Percentiles rank a stretch among this genome's conserved stretches.
Conservation (phyloP, 2,113 vertebrate genomes). For the Paradoxurus hermaphroditus region DNA sequence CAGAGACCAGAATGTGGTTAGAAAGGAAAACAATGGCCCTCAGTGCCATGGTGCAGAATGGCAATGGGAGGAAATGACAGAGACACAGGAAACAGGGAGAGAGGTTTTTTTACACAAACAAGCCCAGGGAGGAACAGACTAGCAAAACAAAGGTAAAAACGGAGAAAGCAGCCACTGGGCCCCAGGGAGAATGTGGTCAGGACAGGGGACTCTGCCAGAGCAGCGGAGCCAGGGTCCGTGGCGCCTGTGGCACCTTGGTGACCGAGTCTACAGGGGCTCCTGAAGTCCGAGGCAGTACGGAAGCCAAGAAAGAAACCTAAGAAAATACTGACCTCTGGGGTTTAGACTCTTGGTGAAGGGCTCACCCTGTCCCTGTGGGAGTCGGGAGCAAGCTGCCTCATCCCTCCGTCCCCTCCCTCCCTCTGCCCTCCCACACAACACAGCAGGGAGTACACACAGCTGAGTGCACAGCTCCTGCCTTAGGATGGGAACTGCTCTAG, state of each 20-base stretch:
- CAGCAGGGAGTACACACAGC: accelerated
- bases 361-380: neutral
- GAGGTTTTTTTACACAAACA: constrained; percentile 56
- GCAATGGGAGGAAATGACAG: constrained; percentile 74
- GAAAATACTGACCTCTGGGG: neutral
- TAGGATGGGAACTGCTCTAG: accelerated
- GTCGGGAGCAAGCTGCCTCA: neutral
- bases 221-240: neutral
- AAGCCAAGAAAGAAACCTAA: neutral
- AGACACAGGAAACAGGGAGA: constrained; percentile 82
- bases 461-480: accelerated
- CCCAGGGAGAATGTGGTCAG: neutral
- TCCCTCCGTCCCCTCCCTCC: accelerated
- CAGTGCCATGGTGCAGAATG: neutral
- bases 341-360: neutral
- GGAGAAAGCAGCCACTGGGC: constrained; percentile 34
- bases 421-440: too few species aligned
- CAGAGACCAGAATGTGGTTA: neutral
- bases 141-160: constrained; percentile 77
- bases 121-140: constrained; percentile 52
- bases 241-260: neutral
- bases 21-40: constrained; percentile 63
- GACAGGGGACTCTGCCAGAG: neutral
- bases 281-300: neutral
- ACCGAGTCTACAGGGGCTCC: neutral